Conservation (phyloP, 2,113 vertebrate species). For the Perognathus longimembris region DNA sequence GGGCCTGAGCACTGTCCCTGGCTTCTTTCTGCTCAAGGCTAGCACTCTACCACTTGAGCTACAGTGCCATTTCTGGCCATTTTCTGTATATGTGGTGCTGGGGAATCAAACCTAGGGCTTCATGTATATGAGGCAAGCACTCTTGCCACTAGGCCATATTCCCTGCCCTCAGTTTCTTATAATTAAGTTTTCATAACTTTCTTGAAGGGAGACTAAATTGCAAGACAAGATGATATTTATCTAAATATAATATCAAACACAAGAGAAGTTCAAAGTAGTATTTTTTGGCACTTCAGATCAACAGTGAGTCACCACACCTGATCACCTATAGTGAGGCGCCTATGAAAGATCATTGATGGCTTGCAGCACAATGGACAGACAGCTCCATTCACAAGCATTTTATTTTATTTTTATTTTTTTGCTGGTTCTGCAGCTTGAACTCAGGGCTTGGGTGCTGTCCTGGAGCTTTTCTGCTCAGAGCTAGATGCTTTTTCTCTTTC, state of each 20-base stretch:
- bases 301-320: neutral
- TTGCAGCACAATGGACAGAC: neutral
- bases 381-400: constrained; percentile 8
- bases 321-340: neutral
- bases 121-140: too few relatives aligned
- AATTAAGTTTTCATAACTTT: constrained; percentile 7
- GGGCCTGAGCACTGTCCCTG: too few relatives aligned
- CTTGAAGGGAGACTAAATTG: neutral
- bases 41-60: too few relatives aligned
- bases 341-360: neutral
- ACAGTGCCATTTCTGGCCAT: too few relatives aligned
- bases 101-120: too few relatives aligned
- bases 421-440: too few relatives aligned
- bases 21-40: too few relatives aligned
- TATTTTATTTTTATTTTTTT: neutral
- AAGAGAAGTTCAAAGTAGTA: neutral
- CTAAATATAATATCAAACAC: neutral
- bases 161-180: neutral
- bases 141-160: too few relatives aligned
- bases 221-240: neutral
- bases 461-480: too few relatives aligned
- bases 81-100: too few relatives aligned
- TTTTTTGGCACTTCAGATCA: neutral
- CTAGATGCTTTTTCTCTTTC: too few relatives aligned
- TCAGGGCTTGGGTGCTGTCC: neutral